Percentiles rank a stretch among this genome's conserved stretches.
Conservation (phyloP, 2,797 vertebrate species). For the Poeciliopsis turneri region DNA sequence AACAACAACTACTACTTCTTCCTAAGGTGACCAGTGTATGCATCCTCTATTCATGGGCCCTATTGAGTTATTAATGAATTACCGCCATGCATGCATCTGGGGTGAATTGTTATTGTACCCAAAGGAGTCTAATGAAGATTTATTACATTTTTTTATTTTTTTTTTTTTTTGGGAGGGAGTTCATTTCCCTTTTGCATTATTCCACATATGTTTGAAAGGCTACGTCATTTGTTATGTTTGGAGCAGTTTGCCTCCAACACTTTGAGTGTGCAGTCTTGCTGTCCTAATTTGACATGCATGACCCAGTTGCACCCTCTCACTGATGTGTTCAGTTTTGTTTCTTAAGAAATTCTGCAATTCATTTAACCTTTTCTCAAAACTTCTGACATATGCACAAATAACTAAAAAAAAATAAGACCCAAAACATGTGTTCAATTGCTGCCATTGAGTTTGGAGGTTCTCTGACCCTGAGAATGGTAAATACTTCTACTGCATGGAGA, state of each 20-base stretch:
- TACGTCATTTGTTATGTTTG: neutral
- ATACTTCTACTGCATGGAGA: neutral
- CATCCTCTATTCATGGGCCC: neutral
- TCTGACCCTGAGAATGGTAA: neutral
- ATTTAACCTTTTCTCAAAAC: neutral
- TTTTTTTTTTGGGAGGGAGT: neutral
- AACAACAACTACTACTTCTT: constrained; percentile 89
- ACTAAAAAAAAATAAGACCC: neutral
- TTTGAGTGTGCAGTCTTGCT: neutral
- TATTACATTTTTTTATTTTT: neutral
- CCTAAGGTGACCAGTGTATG: constrained; percentile 76
- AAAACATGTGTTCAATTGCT: neutral
- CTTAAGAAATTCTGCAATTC: neutral
- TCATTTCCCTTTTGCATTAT: neutral
- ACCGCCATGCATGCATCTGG: neutral
- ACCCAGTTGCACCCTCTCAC: constrained; percentile 3
- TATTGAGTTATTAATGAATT: neutral
- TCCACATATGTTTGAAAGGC: neutral
- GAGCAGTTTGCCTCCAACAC: neutral
- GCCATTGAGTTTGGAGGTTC: neutral
- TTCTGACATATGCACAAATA: neutral
- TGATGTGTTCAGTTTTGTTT: neutral
- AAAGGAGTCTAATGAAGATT: neutral
- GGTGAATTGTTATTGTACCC: neutral
- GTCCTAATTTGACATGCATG: constrained; percentile 6